Evolutionary conservation across 1,140 invertebrate species (phyloP).

Genomic region (Propsilocerus akamusi): DNA sequence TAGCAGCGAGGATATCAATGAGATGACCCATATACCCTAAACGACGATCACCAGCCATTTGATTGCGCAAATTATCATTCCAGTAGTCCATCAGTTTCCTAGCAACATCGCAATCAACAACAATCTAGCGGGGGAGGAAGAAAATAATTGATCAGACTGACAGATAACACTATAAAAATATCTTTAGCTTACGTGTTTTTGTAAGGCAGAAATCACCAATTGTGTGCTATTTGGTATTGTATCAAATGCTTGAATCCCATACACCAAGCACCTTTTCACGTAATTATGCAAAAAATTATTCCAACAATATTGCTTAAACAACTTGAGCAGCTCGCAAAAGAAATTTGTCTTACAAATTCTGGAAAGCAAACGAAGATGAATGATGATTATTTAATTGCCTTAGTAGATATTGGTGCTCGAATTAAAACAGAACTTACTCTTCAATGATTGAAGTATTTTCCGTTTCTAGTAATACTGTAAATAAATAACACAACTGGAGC

Average conservation of each 20-base stretch:
- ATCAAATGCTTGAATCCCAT: conserved; percentile 30
- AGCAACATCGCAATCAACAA: conserved; percentile 42
- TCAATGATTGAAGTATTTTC: conserved; percentile 36
- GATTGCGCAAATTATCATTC: conserved; percentile 36
- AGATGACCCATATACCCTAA: conserved; percentile 62
- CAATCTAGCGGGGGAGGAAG: conserved; percentile 38
- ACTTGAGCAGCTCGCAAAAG: conserved; percentile 38
- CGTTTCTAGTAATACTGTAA: conserved; percentile 44
- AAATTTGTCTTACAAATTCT: conserved; percentile 22
- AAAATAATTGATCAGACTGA: conserved; percentile 5
- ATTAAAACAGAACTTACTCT: conserved; percentile 24
- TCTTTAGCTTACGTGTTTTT: conserved; percentile 16
- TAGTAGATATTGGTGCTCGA: background rate
- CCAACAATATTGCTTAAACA: conserved; percentile 71
- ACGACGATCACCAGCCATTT: conserved; percentile 29
- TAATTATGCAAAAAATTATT: conserved; percentile 79
- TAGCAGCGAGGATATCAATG: conserved; percentile 35
- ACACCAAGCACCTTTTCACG: conserved; percentile 52
- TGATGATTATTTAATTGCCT: background rate
- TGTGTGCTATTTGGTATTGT: conserved; percentile 9
- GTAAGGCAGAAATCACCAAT: conserved; percentile 18
- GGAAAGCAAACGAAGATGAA: background rate
- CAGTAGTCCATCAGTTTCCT: conserved; percentile 45
- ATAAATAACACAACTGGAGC: conserved; percentile 52
- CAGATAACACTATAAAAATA: background rate